Conservation (phyloP, 2,888 invertebrate species). For the Rapana venosa region DNA sequence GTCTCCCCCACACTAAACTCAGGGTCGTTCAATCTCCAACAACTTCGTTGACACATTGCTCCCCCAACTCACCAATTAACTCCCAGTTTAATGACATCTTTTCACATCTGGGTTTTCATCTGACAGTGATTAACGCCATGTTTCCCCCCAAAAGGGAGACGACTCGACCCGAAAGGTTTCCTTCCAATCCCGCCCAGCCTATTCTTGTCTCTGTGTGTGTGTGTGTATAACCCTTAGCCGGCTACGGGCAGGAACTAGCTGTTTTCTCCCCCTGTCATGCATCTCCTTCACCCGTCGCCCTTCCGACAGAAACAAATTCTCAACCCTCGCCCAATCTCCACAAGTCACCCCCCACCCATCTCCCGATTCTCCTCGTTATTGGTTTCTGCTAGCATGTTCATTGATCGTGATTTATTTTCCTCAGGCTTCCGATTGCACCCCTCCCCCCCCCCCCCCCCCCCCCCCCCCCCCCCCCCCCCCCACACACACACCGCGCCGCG, state of each 20-base stretch:
- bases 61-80: too few relatives aligned
- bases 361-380: slow-evolving; percentile 23
- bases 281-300: background rate
- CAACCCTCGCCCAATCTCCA: slow-evolving; percentile 25
- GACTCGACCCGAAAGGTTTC: background rate
- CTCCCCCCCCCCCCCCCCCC: background rate
- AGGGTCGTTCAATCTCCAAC: too few relatives aligned
- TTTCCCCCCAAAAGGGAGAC: too few relatives aligned
- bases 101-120: too few relatives aligned
- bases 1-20: too few relatives aligned
- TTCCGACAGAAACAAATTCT: slow-evolving; percentile 19
- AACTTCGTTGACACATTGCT: too few relatives aligned
- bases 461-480: too few relatives aligned
- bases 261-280: background rate
- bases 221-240: background rate
- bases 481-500: too few relatives aligned
- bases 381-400: slow-evolving; percentile 28
- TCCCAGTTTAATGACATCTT: too few relatives aligned
- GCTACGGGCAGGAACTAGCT: background rate
- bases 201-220: background rate
- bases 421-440: background rate
- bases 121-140: too few relatives aligned
- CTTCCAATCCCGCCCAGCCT: background rate
- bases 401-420: slow-evolving; percentile 34
- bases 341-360: slow-evolving; percentile 13